Evolutionary conservation across 1,140 invertebrate genomes (phyloP), one percentile per base, ranked within the genome.

Genomic region (Psix sp.): DNA sequence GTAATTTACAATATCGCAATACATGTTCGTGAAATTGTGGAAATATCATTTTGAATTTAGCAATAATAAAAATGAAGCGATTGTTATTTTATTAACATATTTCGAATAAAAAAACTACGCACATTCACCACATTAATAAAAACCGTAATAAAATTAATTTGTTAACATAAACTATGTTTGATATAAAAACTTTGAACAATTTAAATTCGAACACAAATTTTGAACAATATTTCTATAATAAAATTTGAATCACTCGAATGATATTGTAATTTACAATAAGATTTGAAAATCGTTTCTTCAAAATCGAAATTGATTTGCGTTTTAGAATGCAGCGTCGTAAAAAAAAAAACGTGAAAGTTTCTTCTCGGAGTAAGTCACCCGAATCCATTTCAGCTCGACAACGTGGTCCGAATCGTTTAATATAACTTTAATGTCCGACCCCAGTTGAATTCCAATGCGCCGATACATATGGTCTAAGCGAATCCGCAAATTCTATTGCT

Each of bases 361-460:
- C 38, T 51, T 57, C 40, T 54, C 29, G 33, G 38, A 51, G 52
- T 39, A 60, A 73, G 56, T 66, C 74, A 57, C 39, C 51, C 56
- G 49, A 62, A 72, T 76, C 56, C 52, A 59, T 72, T 75, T 39
- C 56, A 40, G 51, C 52, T 56, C 72, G 65, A 63, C 57, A 67
- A 66, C 71, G 66, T 67, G 51, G 68, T 66, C 59, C 63, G 65
- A 74, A 76, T 71, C 75, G 74, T 77, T 78, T 76, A 74, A 77
- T 78, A 77, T 80, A 74, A 78, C 68, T 80, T 77, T 76, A 77
- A 77, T 80, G 77, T 74, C 46, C 48, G 54, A 72, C 77, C 72
- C 67, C 66, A 62, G 75, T 76, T 74, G 71, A 78, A 78, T 77
- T 62, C 60, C 65, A 78, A 77, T 80, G 60, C 66, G 43, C 59